Base-by-base conservation (phyloP, 2,888 invertebrate species). In the Drosophila ustulata region DNA sequence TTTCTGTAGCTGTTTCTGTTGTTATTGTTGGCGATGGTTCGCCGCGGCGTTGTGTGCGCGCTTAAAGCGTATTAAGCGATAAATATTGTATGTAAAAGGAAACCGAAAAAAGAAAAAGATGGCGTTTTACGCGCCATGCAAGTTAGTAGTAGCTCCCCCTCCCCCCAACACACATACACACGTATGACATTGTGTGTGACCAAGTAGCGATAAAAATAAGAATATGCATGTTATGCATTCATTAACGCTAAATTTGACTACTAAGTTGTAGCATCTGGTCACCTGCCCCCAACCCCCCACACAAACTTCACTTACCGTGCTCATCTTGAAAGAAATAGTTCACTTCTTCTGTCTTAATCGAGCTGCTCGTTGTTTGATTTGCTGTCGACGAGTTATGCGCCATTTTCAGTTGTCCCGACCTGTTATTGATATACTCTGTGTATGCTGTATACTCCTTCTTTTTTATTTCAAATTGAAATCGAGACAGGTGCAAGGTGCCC, bases 321-420 rank as follows among this genome's bases (percentile, higher is more conserved):
- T 90, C 92, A 82, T 92, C 91, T 78, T 87, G 90, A 82, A 90
- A 91, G 77, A 91, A 91, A 75, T 90, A 91, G 77, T 91, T 91
- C 63, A 92, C 85, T 89, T 92, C 92, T 75, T 90, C 89, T 80
- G 90, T 81, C 80, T 90, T 86, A 57, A 89, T 75, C 34, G 85
- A 78, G 63, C 82, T 82, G 47, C 85, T 77, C 53, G 88, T 71
- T 51, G 83, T 71, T 62, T 78, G 76, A 78, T 57, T 78, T 70
- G 75, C 46, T 52, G 69, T 47, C 9, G 89, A 81, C 65, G 87
- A 37, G 37, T 37, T 89, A 78, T 91, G 90, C 80, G 90, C 89
- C 90, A 91, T 91, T 80, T 90, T 90, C 71, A 45, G 57, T 50
- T 61, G 51, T 45, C 49, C 50, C 45, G 49, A 37, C 34, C 47